Conservation (phyloP, 2,113 vertebrate species). For the Gobio gobio region DNA sequence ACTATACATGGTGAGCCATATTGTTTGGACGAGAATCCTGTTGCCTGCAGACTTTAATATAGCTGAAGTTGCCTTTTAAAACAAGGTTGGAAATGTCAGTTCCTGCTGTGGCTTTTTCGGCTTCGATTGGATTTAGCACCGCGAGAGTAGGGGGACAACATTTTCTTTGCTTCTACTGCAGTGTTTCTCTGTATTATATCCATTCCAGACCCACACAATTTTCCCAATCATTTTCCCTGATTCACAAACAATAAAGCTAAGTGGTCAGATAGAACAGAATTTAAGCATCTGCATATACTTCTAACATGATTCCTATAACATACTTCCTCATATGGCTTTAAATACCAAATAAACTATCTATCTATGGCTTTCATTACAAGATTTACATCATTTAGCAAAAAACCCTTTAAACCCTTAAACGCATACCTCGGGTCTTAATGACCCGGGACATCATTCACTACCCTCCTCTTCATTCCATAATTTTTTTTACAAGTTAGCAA, state of each 20-base stretch:
- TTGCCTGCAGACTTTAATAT: slow-evolving; percentile 39
- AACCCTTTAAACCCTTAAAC: neutral
- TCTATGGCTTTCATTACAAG: slow-evolving; percentile 49
- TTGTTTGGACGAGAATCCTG: slow-evolving; percentile 34
- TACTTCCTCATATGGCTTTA: slow-evolving; percentile 38
- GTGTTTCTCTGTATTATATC: neutral
- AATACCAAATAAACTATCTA: slow-evolving; percentile 26
- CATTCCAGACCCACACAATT: neutral
- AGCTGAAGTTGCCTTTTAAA: slow-evolving; percentile 17
- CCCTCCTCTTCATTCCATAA: too few relatives aligned
- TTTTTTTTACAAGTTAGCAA: too few relatives aligned
- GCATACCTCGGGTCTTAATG: too few relatives aligned
- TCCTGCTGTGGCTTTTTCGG: neutral
- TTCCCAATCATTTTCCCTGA: neutral
- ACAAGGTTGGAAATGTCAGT: slow-evolving; percentile 30
- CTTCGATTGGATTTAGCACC: slow-evolving; percentile 18
- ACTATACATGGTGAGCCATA: slow-evolving; percentile 19
- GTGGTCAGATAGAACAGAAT: slow-evolving; percentile 13
- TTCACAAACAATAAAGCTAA: slow-evolving; percentile 15
- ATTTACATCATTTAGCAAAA: slow-evolving; percentile 19
- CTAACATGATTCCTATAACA: neutral
- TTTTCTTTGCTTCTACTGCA: neutral
- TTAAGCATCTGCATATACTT: slow-evolving; percentile 1
- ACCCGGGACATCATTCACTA: too few relatives aligned
- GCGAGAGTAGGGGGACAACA: neutral